These are phyloP conservation scores for Gymnorhina tibicen DNA, from an alignment of 2,113 vertebrate species.

Conservation along the genomic window DNA sequence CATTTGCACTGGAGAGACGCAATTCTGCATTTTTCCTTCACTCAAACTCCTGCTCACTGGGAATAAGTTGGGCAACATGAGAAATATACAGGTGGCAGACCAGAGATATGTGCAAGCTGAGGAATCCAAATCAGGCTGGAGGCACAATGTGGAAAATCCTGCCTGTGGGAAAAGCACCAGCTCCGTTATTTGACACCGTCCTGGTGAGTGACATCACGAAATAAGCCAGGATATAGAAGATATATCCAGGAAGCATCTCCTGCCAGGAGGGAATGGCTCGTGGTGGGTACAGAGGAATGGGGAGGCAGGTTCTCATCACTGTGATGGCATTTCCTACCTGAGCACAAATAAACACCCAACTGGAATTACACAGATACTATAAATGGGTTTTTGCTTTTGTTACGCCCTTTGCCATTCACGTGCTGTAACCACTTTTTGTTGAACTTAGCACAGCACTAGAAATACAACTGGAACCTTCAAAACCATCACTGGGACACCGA, in stretches of 20 bases:
- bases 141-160: not conserved
- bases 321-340: not conserved
- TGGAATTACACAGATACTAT: not conserved
- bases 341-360: not conserved
- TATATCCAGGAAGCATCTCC: not conserved
- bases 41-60: not conserved
- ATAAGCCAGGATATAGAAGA: not conserved
- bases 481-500: rapidly evolving
- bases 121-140: not conserved
- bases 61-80: not conserved
- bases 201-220: not conserved
- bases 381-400: not conserved
- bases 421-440: not conserved
- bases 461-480: not conserved
- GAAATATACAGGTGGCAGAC: not conserved
- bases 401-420: not conserved
- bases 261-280: not conserved
- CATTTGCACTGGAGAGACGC: not conserved
- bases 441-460: not conserved
- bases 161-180: not conserved
- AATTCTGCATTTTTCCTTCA: not conserved
- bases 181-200: not conserved
- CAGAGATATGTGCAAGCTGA: not conserved
- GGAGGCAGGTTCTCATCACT: not conserved
- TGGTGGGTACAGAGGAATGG: not conserved